A percentile compares a stretch with the other conserved stretches of the same genome.
Conservation (phyloP, 2,888 invertebrate species). For the Nasonia oneida region DNA sequence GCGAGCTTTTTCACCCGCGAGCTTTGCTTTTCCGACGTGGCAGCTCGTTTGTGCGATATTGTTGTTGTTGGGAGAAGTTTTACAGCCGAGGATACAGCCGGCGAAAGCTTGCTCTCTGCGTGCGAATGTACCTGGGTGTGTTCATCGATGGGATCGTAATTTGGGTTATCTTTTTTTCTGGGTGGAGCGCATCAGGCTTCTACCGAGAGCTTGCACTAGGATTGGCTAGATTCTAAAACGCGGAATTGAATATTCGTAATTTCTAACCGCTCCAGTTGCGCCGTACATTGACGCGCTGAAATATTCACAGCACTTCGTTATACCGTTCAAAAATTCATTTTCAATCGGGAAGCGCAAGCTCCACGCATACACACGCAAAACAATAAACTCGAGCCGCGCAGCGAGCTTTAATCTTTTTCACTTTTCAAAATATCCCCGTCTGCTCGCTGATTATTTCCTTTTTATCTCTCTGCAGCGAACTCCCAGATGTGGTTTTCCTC, state of each 20-base stretch:
- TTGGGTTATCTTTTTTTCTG: not conserved
- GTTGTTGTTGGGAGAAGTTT: conserved; percentile 29
- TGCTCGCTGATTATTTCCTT: not conserved
- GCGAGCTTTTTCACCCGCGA: not conserved
- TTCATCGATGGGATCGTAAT: not conserved
- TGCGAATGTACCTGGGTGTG: not conserved
- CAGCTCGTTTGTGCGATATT: conserved; percentile 24
- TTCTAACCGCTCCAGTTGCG: too few species aligned
- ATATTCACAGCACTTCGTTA: too few species aligned
- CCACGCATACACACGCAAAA: not conserved
- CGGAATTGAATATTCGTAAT: too few species aligned
- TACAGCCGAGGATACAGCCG: not conserved
- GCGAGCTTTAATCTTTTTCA: not conserved
- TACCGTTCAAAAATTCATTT: too few species aligned
- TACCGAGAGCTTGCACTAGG: too few species aligned
- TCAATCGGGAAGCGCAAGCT: too few species aligned
- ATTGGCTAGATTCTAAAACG: not conserved
- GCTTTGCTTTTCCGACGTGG: not conserved
- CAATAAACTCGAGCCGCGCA: not conserved
- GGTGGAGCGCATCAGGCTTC: not conserved
- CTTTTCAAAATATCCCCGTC: not conserved
- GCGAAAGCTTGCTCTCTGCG: not conserved
- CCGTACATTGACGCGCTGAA: too few species aligned
- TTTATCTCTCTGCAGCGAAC: not conserved
- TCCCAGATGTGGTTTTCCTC: not conserved